Evolutionary conservation across 2,888 invertebrate species (phyloP).

Genomic region (Athalia rosae): DNA sequence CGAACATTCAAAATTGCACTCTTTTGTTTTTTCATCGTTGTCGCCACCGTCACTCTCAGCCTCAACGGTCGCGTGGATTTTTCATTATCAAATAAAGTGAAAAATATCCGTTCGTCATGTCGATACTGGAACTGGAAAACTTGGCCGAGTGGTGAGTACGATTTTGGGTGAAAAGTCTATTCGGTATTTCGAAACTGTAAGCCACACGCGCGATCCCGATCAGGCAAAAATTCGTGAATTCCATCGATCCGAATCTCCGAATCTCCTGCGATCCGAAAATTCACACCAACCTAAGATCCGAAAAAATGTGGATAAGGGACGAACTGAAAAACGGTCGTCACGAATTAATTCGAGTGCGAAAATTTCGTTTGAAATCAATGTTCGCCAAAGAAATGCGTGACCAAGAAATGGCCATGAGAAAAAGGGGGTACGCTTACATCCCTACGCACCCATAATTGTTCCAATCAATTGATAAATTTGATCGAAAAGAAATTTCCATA

Average conservation of each 20-base stretch:
- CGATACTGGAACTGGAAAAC: conserved; percentile 45
- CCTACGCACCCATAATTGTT: conserved; percentile 57
- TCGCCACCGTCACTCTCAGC: neutral
- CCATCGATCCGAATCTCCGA: conserved; percentile 27
- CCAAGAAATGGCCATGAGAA: conserved; percentile 54
- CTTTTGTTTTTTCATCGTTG: neutral
- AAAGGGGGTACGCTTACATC: conserved; percentile 59
- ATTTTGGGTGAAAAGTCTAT: neutral
- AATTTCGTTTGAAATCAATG: conserved; percentile 52
- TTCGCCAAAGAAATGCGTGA: conserved; percentile 52
- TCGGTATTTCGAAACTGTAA: neutral
- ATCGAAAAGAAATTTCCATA: no score
- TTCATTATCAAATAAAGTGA: neutral
- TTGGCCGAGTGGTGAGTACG: conserved; percentile 44
- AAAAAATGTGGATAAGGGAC: conserved; percentile 49
- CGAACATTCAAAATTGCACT: no score
- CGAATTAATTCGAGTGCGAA: conserved; percentile 52
- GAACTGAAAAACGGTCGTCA: conserved; percentile 49
- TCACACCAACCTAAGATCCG: conserved; percentile 46
- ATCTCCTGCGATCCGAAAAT: conserved; percentile 44
- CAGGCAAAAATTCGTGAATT: conserved; percentile 22
- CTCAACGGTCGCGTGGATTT: conserved; percentile 7
- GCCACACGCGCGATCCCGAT: no score
- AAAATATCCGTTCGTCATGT: conserved; percentile 3
- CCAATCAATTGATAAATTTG: no score